Evolutionary conservation across 1,140 invertebrate genomes (phyloP).

Genomic region (Cyclargus thomasi): DNA sequence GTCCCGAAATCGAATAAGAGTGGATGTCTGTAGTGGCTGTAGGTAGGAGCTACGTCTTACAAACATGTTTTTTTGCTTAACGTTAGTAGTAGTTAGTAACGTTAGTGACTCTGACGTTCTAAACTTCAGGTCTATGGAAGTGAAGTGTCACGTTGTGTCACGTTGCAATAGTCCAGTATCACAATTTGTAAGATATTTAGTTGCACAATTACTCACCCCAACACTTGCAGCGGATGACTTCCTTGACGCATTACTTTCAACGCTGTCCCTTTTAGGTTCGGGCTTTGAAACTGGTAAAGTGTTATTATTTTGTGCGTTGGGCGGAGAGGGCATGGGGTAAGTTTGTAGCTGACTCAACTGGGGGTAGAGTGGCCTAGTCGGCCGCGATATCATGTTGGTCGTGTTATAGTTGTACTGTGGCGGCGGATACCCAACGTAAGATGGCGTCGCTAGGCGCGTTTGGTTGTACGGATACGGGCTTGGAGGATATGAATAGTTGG

Average conservation of each 20-base stretch:
- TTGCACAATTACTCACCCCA: slow-evolving; percentile 32
- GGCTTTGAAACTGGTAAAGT: slow-evolving; percentile 34
- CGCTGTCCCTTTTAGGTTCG: slow-evolving; percentile 39
- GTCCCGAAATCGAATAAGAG: too few species aligned
- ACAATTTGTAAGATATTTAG: too few species aligned
- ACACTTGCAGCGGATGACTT: slow-evolving; percentile 55
- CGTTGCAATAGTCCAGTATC: too few species aligned
- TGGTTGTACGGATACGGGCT: slow-evolving; percentile 44
- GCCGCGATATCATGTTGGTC: slow-evolving; percentile 59
- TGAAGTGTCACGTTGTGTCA: too few species aligned
- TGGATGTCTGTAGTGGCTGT: too few species aligned
- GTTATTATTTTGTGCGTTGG: slow-evolving; percentile 33
- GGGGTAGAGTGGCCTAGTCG: slow-evolving; percentile 52
- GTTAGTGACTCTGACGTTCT: too few species aligned
- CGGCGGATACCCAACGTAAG: slow-evolving; percentile 42
- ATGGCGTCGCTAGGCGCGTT: slow-evolving; percentile 52
- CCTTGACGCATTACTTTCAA: slow-evolving; percentile 41
- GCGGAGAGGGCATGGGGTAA: slow-evolving; percentile 34
- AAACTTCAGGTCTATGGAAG: too few species aligned
- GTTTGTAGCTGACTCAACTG: slow-evolving; percentile 46
- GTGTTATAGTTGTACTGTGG: slow-evolving; percentile 58
- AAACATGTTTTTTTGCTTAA: too few species aligned
- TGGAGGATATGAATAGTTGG: background rate
- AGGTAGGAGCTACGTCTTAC: too few species aligned
- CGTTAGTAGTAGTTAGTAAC: too few species aligned